phyloP scores from a whole-genome alignment of 2,888 invertebrate species.

The Ophraella communa region DNA sequence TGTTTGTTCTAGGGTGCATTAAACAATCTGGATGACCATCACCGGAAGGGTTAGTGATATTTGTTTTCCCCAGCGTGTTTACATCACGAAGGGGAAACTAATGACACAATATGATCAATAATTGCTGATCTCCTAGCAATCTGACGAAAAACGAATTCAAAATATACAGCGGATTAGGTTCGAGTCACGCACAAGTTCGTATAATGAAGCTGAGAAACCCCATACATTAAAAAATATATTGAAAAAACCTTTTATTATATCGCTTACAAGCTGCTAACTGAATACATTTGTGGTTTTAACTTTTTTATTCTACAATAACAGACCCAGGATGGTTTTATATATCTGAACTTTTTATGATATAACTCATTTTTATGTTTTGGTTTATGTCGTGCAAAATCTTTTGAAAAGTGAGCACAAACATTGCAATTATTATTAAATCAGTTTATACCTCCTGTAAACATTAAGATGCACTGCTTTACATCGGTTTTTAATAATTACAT shows the following conservation, averaged over 20 bases:
- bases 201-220: too few relatives aligned
- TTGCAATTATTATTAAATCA: neutral
- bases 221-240: too few relatives aligned
- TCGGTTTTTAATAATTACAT: neutral
- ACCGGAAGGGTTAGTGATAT: constrained; percentile 43
- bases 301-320: neutral
- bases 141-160: constrained; percentile 41
- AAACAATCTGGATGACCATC: constrained; percentile 45
- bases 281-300: too few relatives aligned
- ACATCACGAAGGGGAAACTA: constrained; percentile 37
- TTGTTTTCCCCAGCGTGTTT: constrained; percentile 43
- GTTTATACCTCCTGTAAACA: neutral
- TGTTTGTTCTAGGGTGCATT: constrained; percentile 44
- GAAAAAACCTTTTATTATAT: too few relatives aligned
- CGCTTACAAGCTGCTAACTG: too few relatives aligned
- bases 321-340: neutral
- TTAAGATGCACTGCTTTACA: neutral
- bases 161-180: constrained; percentile 40
- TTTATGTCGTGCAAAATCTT: too few relatives aligned
- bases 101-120: constrained; percentile 45
- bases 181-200: constrained; percentile 39
- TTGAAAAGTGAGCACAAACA: too few relatives aligned
- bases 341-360: neutral
- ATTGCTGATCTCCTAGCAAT: constrained; percentile 45
- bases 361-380: neutral